Conservation (phyloP, 2,113 vertebrate genomes). For the Megatriorchis doriae region DNA sequence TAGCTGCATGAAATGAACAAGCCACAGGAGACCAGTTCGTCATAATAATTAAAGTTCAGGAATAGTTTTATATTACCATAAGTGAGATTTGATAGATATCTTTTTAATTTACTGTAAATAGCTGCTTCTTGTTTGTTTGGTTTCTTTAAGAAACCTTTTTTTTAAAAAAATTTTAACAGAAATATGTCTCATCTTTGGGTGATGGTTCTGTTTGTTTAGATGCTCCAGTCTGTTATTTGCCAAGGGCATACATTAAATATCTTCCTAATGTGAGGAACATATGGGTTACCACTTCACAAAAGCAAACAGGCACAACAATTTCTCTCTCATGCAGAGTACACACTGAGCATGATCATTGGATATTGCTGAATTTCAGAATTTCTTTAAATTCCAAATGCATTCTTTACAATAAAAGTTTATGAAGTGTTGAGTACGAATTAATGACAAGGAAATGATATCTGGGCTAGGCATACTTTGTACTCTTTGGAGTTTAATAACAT, state of each 20-base stretch:
- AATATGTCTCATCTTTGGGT: background rate
- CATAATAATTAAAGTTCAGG: constrained; percentile 71
- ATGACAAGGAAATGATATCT: background rate
- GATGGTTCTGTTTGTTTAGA: constrained; percentile 13
- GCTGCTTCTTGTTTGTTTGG: background rate
- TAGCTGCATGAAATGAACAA: constrained; percentile 38
- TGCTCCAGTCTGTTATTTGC: constrained; percentile 18
- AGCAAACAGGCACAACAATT: background rate
- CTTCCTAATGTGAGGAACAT: constrained; percentile 10
- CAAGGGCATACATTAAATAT: constrained; percentile 40
- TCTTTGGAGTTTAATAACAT: background rate
- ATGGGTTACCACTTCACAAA: background rate
- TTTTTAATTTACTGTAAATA: constrained; percentile 48
- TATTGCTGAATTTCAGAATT: background rate
- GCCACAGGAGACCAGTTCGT: constrained; percentile 55
- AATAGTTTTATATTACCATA: constrained; percentile 60
- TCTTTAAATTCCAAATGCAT: background rate
- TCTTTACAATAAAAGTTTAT: background rate
- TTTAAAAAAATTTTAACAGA: background rate
- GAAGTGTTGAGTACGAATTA: background rate
- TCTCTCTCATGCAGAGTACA: background rate
- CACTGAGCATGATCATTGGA: background rate
- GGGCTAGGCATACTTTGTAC: background rate
- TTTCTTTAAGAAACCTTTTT: background rate
- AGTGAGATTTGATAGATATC: constrained; percentile 50